Percentiles rank a stretch among this genome's conserved stretches.
Conservation (phyloP, 1,140 invertebrate species). For the Drosophila willistoni region DNA sequence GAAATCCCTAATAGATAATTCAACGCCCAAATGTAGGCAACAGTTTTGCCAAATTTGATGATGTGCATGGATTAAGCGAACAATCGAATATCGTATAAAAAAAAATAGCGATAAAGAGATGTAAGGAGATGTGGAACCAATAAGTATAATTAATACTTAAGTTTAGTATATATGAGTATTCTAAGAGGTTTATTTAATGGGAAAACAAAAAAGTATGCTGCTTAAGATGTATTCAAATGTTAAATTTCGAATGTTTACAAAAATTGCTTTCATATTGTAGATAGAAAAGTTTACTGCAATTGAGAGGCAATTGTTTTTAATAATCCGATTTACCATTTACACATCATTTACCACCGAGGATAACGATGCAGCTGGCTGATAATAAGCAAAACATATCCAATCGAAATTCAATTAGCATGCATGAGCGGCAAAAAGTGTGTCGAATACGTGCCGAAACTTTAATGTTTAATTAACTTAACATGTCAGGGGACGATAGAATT, state of each 20-base stretch:
- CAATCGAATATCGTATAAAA: too few relatives aligned
- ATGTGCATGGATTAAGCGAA: too few relatives aligned
- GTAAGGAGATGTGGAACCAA: too few relatives aligned
- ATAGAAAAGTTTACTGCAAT: not conserved
- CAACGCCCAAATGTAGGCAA: slow-evolving; percentile 2
- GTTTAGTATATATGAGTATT: too few relatives aligned
- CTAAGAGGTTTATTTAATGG: too few relatives aligned
- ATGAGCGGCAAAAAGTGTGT: not conserved
- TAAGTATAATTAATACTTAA: too few relatives aligned
- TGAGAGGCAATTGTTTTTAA: not conserved
- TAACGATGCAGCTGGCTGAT: not conserved
- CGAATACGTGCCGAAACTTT: slow-evolving; percentile 3
- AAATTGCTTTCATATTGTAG: too few relatives aligned
- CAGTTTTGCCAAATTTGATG: not conserved
- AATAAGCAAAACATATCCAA: not conserved
- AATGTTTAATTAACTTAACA: slow-evolving; percentile 2
- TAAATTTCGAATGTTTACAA: too few relatives aligned
- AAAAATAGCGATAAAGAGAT: too few relatives aligned
- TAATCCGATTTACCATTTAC: slow-evolving; percentile 6
- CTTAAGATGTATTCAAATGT: too few relatives aligned
- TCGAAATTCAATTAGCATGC: slow-evolving; percentile 6
- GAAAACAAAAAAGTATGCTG: too few relatives aligned
- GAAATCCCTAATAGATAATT: not conserved
- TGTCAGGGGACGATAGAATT: not conserved
- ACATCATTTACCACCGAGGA: not conserved